Percentiles rank a stretch among this genome's conserved stretches.
Conservation (phyloP, 37 sponge, comb jelly and placozoan species). For the Axinella damicornis region DNA sequence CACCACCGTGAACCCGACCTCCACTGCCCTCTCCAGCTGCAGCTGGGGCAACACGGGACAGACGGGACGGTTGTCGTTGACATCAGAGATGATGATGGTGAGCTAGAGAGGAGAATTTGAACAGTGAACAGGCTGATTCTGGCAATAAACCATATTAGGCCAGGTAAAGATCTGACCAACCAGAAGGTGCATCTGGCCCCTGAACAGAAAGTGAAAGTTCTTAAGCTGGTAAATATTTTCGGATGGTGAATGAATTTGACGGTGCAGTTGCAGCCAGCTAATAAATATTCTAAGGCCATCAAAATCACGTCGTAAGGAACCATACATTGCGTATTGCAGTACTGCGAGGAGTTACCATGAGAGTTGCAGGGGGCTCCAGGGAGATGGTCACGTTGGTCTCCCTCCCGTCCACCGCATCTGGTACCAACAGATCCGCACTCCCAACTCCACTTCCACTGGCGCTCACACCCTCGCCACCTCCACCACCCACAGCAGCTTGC, state of each 20-base stretch:
- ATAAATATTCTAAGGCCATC: too few relatives aligned
- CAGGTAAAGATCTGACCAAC: neutral
- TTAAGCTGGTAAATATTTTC: too few relatives aligned
- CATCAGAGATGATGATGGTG: constrained; percentile 52
- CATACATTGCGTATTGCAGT: too few relatives aligned
- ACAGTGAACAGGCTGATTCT: neutral
- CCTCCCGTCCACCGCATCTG: neutral
- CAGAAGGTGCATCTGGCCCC: neutral
- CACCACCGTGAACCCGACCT: neutral
- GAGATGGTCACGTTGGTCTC: neutral
- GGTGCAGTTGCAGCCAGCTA: too few relatives aligned
- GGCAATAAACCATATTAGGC: neutral
- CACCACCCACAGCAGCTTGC: neutral
- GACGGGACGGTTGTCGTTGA: constrained; percentile 75
- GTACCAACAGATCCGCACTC: constrained; percentile 11
- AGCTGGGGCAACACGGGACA: constrained; percentile 29
- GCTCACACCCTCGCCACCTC: constrained; percentile 7
- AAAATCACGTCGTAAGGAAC: too few relatives aligned
- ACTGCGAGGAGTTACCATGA: too few relatives aligned
- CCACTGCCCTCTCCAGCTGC: constrained; percentile 20
- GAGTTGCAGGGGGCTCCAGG: neutral
- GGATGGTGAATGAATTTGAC: too few relatives aligned
- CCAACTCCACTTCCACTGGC: constrained; percentile 27
- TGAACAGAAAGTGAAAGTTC: too few relatives aligned
- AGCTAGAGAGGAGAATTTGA: constrained; percentile 22